Evolutionary conservation across 1,140 invertebrate species (phyloP).

Genomic region (Lepidostoma basale): DNA sequence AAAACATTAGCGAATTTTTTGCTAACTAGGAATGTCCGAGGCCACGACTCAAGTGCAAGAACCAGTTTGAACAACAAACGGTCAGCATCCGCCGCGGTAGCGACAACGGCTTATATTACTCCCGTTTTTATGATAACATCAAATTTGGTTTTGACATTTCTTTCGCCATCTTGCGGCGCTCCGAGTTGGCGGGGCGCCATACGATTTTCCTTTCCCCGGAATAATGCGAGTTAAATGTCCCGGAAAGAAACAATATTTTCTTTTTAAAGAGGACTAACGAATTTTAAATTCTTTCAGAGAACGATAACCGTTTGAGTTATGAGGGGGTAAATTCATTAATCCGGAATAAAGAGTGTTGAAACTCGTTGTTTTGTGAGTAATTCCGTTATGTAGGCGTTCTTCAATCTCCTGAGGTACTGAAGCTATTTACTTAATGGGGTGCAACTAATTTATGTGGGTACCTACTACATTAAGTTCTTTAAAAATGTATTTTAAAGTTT

Average conservation of each 20-base stretch:
- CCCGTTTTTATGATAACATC: constrained; percentile 42
- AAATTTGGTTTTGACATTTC: constrained; percentile 37
- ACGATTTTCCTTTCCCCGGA: constrained; percentile 39
- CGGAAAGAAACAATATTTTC: constrained; percentile 37
- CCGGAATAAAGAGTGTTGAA: background rate
- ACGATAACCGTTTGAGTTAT: constrained; percentile 23
- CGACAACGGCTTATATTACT: constrained; percentile 31
- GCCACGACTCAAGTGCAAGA: background rate
- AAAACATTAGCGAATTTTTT: too few species aligned
- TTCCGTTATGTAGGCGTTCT: too few species aligned
- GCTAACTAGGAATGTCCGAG: background rate
- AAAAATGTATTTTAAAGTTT: too few species aligned
- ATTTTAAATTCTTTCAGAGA: constrained; percentile 28
- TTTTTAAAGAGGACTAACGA: constrained; percentile 25
- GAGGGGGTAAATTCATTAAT: constrained; percentile 21
- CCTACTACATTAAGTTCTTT: too few species aligned
- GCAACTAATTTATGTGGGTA: too few species aligned
- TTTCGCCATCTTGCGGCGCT: background rate
- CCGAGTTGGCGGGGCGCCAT: constrained; percentile 34
- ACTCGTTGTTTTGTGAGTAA: constrained; percentile 3
- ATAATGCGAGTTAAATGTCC: constrained; percentile 42
- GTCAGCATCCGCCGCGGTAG: constrained; percentile 28
- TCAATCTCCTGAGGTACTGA: too few species aligned
- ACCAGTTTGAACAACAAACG: constrained; percentile 9
- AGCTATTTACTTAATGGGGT: too few species aligned